Evolutionary conservation across 2,888 invertebrate genomes (phyloP), one percentile per base, ranked within the genome.

Genomic region (Ptilodon capucinus): DNA sequence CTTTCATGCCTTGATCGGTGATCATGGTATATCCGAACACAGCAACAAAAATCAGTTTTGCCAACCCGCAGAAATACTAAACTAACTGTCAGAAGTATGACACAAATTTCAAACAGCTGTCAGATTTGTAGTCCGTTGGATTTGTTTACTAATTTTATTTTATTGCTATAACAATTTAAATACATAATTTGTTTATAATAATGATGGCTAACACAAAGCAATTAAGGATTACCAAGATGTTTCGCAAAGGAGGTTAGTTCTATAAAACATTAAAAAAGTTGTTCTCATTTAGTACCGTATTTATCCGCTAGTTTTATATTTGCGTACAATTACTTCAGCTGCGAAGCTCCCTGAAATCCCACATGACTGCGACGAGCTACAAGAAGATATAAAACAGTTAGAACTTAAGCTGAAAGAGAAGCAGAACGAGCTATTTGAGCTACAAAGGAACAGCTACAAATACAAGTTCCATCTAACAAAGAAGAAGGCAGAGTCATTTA

Each of bases 161-260:
- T n/a, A n/a, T n/a, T n/a, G n/a, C n/a, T 3, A n/a, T 1, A 28
- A 28, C 28, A 11, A 25, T n/a, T n/a, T 28, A n/a, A n/a, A n/a
- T 3, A 28, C 5, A 7, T 21, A 2, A 0, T 28, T 4, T 8
- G n/a, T 17, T 11, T 17, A 9, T 16, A 9, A 11, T 28, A 16
- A 65, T 23, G 50, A 83, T 79, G 76, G 68, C 70, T 5, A 74
- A 68, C 35, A 63, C 57, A 9, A 86, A 81, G 45, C 87, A 88
- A 54, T 39, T 72, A 17, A 88, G 84, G 69, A 83, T 88, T 16
- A 77, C 82, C 0, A 85, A 81, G 48, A 51, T 86, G 21, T 84
- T 87, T 64, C 66, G 69, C 13, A 83, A 71, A 70, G 69, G 67
- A 54, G 74, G 81, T 83, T 58, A 59, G 65, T 60, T 17, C 2